phyloP scores from a whole-genome alignment of 2,888 invertebrate species.

The Adela reaumurella region DNA sequence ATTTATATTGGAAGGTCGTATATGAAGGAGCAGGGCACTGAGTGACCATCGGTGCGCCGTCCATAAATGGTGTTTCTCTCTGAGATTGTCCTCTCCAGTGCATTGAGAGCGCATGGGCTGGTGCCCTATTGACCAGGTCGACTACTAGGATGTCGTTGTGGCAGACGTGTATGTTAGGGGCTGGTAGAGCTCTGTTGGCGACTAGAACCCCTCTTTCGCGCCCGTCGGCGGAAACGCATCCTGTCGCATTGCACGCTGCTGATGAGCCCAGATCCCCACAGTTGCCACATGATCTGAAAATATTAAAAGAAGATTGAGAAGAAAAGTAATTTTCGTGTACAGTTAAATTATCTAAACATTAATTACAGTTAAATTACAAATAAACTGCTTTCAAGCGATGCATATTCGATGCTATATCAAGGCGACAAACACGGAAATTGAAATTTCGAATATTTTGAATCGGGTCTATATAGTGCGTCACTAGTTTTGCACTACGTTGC shows the following conservation, averaged over 20 bases:
- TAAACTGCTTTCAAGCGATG: too few relatives aligned
- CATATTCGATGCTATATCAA: too few relatives aligned
- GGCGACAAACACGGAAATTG: too few relatives aligned
- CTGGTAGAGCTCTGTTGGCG: slow-evolving; percentile 65
- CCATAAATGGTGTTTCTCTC: slow-evolving; percentile 70
- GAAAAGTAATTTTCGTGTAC: too few relatives aligned
- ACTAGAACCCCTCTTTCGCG: slow-evolving; percentile 60
- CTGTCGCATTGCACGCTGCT: slow-evolving; percentile 53
- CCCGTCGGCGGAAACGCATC: slow-evolving; percentile 66
- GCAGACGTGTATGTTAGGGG: slow-evolving; percentile 63
- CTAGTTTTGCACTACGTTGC: too few relatives aligned
- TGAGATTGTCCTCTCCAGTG: slow-evolving; percentile 80
- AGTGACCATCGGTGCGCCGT: slow-evolving; percentile 73
- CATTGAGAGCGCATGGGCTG: slow-evolving; percentile 66
- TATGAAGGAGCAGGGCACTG: slow-evolving; percentile 74
- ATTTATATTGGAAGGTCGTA: slow-evolving; percentile 73
- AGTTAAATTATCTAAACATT: too few relatives aligned
- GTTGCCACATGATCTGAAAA: slow-evolving; percentile 59
- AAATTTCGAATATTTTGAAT: too few relatives aligned
- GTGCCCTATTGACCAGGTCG: slow-evolving; percentile 70
- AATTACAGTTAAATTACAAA: too few relatives aligned
- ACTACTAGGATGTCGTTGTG: slow-evolving; percentile 74
- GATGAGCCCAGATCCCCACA: slow-evolving; percentile 54
- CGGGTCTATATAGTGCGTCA: too few relatives aligned
- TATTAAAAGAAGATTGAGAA: too few relatives aligned